These are phyloP conservation scores for Dicranocentrus wangi DNA, from an alignment of 2,888 invertebrate genomes.

Conservation along the genomic window DNA sequence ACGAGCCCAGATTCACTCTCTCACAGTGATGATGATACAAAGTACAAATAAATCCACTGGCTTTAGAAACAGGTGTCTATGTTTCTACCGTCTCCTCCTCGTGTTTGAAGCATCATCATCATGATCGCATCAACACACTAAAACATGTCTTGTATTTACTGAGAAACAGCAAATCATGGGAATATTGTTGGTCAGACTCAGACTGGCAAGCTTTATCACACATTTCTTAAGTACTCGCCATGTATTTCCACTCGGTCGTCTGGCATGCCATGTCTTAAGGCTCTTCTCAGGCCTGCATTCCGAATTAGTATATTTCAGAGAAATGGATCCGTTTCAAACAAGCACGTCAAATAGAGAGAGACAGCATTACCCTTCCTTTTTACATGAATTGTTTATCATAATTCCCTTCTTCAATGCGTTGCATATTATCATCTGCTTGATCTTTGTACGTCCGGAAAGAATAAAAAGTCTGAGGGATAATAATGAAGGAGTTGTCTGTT, in stretches of 20 bases:
- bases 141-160: neutral
- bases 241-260: neutral
- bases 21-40: slow-evolving; percentile 6
- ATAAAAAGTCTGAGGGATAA: slow-evolving; percentile 28
- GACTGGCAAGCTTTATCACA: too few relatives aligned
- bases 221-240: neutral
- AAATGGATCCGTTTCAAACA: slow-evolving; percentile 24
- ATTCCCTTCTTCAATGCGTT: neutral
- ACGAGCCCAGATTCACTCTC: neutral
- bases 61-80: slow-evolving; percentile 18
- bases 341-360: slow-evolving; percentile 6
- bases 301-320: neutral
- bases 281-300: neutral
- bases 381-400: slow-evolving; percentile 34
- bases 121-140: neutral
- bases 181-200: slow-evolving; percentile 1
- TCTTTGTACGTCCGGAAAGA: slow-evolving; percentile 36
- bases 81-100: neutral
- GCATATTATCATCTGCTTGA: slow-evolving; percentile 21
- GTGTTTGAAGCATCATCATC: slow-evolving; percentile 9
- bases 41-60: slow-evolving; percentile 24
- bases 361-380: slow-evolving; percentile 5
- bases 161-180: slow-evolving; percentile 22
- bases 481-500: slow-evolving; percentile 31
- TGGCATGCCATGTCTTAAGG: too few relatives aligned